These are phyloP conservation scores for Oligia latruncula DNA, from an alignment of 2,888 invertebrate species.

Conservation along the genomic window DNA sequence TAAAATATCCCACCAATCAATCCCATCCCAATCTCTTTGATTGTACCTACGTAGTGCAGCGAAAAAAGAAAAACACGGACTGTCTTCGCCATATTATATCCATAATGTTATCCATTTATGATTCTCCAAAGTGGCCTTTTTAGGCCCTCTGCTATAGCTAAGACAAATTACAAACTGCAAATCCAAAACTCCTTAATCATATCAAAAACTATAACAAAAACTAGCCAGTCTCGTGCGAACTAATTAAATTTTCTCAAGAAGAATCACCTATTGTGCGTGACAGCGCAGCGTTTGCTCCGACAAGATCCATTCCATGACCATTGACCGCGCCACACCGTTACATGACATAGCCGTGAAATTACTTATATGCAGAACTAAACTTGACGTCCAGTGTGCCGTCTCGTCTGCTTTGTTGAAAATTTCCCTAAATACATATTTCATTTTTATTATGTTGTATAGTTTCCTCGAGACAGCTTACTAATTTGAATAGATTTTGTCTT, in stretches of 20 bases:
- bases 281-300: conserved; percentile 69
- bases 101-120: no score
- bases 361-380: conserved; percentile 64
- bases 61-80: no score
- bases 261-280: conserved; percentile 80
- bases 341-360: conserved; percentile 67
- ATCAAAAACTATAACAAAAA: conserved; percentile 51
- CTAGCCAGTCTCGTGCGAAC: conserved; percentile 74
- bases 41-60: no score
- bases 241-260: conserved; percentile 77
- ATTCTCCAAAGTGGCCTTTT: no score
- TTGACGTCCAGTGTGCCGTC: conserved; percentile 37
- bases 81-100: no score
- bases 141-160: no score
- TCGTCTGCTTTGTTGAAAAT: conserved; percentile 23
- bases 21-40: no score
- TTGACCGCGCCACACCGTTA: conserved; percentile 75
- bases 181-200: conserved; percentile 55
- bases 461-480: background rate
- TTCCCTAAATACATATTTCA: conserved; percentile 1
- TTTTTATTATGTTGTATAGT: conserved; percentile 2
- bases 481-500: conserved; percentile 31
- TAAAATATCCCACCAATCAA: no score
- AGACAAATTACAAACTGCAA: conserved; percentile 9
- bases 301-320: conserved; percentile 72